Evolutionary conservation across 2,888 invertebrate species (phyloP).

Genomic region (Cheilosia vulpina): DNA sequence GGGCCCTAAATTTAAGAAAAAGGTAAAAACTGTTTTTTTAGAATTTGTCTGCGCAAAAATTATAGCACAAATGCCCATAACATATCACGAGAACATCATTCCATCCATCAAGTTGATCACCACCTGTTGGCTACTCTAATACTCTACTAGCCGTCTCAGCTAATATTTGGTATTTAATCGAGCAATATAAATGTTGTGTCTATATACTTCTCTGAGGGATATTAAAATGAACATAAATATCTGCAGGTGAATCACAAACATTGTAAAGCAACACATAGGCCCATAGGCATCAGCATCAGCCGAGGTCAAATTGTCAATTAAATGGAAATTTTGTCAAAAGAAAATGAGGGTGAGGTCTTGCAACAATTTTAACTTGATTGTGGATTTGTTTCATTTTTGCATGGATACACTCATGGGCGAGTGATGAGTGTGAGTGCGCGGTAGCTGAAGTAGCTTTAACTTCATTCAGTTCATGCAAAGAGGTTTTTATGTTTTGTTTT

Average conservation of each 20-base stretch:
- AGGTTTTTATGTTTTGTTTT: neutral
- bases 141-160: neutral
- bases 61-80: too few relatives aligned
- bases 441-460: neutral
- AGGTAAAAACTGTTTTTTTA: too few relatives aligned
- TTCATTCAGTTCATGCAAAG: neutral
- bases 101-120: too few relatives aligned
- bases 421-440: neutral
- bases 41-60: too few relatives aligned
- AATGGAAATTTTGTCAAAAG: constrained; percentile 2
- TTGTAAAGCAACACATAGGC: neutral
- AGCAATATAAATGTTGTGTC: neutral
- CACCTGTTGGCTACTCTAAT: too few relatives aligned
- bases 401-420: neutral
- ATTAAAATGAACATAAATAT: neutral
- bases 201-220: neutral
- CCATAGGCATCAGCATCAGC: neutral
- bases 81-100: too few relatives aligned
- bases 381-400: neutral
- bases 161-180: neutral
- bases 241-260: neutral
- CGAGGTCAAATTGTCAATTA: constrained; percentile 1
- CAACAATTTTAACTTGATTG: constrained; percentile 4
- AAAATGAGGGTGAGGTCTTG: neutral
- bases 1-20: too few relatives aligned